Evolutionary conservation across 2,797 vertebrate genomes (phyloP), one percentile per base, ranked within the genome.

Genomic region (Catostomus latipinnis): DNA sequence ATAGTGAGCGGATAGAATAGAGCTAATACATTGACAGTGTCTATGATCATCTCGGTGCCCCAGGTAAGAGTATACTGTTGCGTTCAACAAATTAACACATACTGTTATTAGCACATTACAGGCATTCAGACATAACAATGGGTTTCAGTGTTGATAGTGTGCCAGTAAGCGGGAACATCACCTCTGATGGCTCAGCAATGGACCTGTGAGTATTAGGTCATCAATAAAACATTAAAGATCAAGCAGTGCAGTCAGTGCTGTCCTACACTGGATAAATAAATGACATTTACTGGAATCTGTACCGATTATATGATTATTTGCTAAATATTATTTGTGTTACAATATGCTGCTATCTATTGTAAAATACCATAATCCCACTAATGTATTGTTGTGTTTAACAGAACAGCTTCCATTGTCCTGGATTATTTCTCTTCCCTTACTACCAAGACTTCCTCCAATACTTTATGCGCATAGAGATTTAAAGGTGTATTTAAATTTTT

Each of bases 121-220:
- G 50, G 11, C 43, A 43, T 74, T 58, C 46, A 68, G n/a, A 76
- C 54, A 65, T 8, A 10, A 76, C 72, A 76, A 48, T 74, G 16
- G 6, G 12, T 73, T 13, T 67, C 46, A 13, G 6, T 60, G 69
- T 13, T 80, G 78, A 63, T 66, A 65, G 52, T 48, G 45, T 52
- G 71, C 57, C 76, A 79, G 76, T 61, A 73, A 62, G 34, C 8
- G 6, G 68, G 63, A 71, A 71, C 56, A 62, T 62, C 62, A 61
- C 54, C 48, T 65, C 62, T 73, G 69, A 73, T 83, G 69, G 78
- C 78, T 63, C 71, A 60, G 54, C 62, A 70, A 75, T 63, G 22
- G 18, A 69, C 50, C 62, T 45, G 46, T 18, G 78, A 73, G 62
- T 57, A 73, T 56, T 48, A 49, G 50, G 43, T 72, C 52, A 79